Evolutionary conservation across 2,113 vertebrate species (phyloP).

Genomic region (Chloroceryle aenea): DNA sequence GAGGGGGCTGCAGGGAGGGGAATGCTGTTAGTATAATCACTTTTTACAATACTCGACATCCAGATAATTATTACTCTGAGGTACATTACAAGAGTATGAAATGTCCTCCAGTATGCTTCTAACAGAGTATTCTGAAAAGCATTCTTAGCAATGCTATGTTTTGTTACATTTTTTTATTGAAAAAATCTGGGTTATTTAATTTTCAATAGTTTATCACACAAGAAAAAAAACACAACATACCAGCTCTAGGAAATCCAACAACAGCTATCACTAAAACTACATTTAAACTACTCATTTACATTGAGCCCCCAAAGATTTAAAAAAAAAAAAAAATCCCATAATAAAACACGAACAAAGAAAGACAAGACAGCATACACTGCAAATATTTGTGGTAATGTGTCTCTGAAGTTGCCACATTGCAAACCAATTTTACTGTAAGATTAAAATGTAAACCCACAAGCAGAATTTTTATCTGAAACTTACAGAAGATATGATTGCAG

Average conservation of each 20-base stretch:
- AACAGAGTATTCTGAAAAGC: background rate
- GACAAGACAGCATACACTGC: background rate
- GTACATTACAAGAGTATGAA: accelerated
- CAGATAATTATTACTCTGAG: background rate
- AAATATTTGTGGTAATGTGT: accelerated
- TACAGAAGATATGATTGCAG: background rate
- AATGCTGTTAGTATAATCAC: background rate
- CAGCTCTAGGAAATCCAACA: background rate
- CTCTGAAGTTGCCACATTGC: background rate
- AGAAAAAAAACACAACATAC: background rate
- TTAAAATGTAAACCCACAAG: background rate
- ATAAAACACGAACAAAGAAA: background rate
- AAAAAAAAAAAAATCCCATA: too few species aligned
- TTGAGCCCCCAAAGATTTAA: background rate
- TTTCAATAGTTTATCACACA: background rate
- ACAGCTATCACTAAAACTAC: background rate
- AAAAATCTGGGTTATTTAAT: background rate
- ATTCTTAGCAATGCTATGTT: background rate
- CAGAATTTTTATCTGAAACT: background rate
- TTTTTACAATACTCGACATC: background rate
- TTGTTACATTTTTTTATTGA: background rate
- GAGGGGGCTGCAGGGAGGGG: too few species aligned
- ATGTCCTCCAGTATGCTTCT: background rate
- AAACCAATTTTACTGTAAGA: background rate
- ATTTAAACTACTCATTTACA: background rate